phyloP scores from a whole-genome alignment of 2,888 invertebrate species.

The Adelphocoris suturalis region DNA sequence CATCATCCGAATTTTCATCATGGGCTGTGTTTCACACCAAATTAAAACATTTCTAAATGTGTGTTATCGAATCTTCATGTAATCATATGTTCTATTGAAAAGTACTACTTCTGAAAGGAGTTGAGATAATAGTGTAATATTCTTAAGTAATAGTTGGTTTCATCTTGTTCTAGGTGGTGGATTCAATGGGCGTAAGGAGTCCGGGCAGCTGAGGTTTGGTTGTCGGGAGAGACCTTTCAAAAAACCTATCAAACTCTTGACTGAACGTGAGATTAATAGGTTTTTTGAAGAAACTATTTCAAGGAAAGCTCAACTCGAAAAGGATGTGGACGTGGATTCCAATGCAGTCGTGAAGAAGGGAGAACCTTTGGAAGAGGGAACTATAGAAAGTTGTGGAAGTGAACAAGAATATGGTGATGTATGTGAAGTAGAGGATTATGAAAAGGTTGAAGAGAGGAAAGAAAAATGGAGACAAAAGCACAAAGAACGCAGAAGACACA shows the following conservation, averaged over 20 bases:
- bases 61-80: too few species aligned
- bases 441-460: not conserved
- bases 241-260: constrained; percentile 81
- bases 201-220: constrained; percentile 93
- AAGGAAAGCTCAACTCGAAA: constrained; percentile 7
- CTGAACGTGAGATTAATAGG: constrained; percentile 63
- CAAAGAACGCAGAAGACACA: not conserved
- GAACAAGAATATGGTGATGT: not conserved
- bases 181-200: constrained; percentile 91
- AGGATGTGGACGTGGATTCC: not conserved
- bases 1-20: too few species aligned
- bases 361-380: not conserved
- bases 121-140: too few species aligned
- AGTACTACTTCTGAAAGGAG: too few species aligned
- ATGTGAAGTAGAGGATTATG: not conserved
- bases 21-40: too few species aligned
- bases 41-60: too few species aligned
- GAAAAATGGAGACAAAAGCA: not conserved
- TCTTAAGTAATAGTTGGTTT: not conserved
- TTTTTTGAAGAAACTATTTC: not conserved
- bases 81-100: too few species aligned
- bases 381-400: not conserved
- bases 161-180: constrained; percentile 84
- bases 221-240: constrained; percentile 88
- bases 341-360: not conserved